Percentiles rank a stretch among this genome's conserved stretches.
phyloP scores from a whole-genome alignment of 2,888 invertebrate species.

The Nemapogon koenigi region DNA sequence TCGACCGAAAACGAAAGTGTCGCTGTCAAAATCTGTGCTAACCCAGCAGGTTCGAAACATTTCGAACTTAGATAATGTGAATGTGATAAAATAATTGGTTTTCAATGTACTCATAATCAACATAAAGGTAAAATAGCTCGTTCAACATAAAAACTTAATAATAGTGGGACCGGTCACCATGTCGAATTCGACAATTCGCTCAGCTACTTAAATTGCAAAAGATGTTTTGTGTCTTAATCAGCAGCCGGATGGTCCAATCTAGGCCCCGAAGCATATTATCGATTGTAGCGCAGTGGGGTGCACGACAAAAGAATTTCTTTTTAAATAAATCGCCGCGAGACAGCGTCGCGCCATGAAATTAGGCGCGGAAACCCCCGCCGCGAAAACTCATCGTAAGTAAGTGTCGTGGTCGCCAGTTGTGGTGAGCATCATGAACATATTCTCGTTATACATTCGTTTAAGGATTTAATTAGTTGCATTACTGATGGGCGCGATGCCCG shows the following conservation, averaged over 20 bases:
- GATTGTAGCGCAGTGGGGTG: constrained; percentile 53
- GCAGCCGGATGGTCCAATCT: constrained; percentile 39
- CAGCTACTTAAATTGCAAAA: constrained; percentile 29
- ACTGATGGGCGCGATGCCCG: constrained; percentile 32
- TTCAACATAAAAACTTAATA: too few relatives aligned
- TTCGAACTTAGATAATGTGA: too few relatives aligned
- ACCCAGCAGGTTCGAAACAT: too few relatives aligned
- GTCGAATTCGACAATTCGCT: constrained; percentile 32
- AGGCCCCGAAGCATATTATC: constrained; percentile 46
- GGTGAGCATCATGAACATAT: constrained; percentile 37
- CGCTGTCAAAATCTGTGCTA: too few relatives aligned
- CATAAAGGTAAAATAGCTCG: too few relatives aligned
- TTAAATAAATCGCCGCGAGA: constrained; percentile 58
- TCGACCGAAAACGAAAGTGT: too few relatives aligned
- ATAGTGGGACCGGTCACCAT: too few relatives aligned
- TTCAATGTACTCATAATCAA: too few relatives aligned
- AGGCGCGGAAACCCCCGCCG: constrained; percentile 57
- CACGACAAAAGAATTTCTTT: constrained; percentile 53
- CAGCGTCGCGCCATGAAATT: constrained; percentile 58
- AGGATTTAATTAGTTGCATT: constrained; percentile 59
- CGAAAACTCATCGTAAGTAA: constrained; percentile 61
- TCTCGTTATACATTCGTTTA: constrained; percentile 60
- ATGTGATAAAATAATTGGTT: too few relatives aligned
- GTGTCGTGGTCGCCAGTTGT: constrained; percentile 40
- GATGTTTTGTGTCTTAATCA: constrained; percentile 52